Evolutionary conservation across 2,888 invertebrate species (phyloP).

Genomic region (Trachelus troglodyta): DNA sequence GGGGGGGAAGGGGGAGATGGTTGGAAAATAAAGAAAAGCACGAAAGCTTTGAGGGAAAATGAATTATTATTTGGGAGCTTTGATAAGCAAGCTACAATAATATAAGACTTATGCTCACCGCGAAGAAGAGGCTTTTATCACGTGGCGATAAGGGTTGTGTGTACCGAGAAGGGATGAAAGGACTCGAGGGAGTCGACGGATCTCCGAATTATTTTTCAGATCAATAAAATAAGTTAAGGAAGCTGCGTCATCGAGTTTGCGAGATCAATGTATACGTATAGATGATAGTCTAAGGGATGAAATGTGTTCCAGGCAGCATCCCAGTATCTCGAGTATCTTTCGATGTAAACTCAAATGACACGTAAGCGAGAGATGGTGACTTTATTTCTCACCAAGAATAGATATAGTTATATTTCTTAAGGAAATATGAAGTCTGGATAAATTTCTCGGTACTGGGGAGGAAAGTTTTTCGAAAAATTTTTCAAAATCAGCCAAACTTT

Average conservation of each 20-base stretch:
- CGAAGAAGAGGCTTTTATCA: not conserved
- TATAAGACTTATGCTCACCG: not conserved
- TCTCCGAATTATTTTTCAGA: not conserved
- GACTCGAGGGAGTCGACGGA: not conserved
- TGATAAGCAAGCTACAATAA: not conserved
- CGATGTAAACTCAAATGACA: not conserved
- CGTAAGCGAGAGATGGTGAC: not conserved
- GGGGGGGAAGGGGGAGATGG: too few relatives aligned
- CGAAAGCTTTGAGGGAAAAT: not conserved
- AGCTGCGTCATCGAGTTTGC: not conserved
- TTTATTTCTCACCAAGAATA: not conserved
- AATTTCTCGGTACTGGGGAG: too few relatives aligned
- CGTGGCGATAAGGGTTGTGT: not conserved
- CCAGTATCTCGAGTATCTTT: not conserved
- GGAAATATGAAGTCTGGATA: too few relatives aligned
- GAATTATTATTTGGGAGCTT: not conserved
- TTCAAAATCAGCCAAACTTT: not conserved
- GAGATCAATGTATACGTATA: not conserved
- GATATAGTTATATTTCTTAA: not conserved
- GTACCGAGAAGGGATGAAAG: not conserved
- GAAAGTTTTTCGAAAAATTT: not conserved
- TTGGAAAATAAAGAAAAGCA: too few relatives aligned
- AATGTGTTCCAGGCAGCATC: not conserved
- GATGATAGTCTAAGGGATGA: not conserved
- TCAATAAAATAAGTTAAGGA: not conserved